Percentiles rank a stretch among this genome's conserved stretches.
Conservation (phyloP, 2,888 invertebrate genomes). For the Drosophila barbarae region DNA sequence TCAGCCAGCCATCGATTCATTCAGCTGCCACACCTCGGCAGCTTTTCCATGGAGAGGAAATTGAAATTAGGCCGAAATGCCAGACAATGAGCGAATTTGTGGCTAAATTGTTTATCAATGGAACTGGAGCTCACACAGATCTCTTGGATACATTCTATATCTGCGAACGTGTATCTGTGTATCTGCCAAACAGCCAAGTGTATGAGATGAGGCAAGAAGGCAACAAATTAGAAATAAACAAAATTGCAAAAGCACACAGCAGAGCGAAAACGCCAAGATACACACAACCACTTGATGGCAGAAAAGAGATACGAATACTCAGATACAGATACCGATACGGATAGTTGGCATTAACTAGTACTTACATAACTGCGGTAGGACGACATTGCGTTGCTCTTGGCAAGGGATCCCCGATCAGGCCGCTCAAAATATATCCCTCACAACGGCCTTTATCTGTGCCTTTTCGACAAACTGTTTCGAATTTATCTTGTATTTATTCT, state of each 20-base stretch:
- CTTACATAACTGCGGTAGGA: slow-evolving; percentile 80
- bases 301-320: slow-evolving; percentile 6
- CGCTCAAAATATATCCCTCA: slow-evolving; percentile 16
- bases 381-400: slow-evolving; percentile 69
- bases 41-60: slow-evolving; percentile 33
- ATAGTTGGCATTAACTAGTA: slow-evolving; percentile 61
- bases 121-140: slow-evolving; percentile 51
- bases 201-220: slow-evolving; percentile 29
- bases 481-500: slow-evolving; percentile 29
- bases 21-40: slow-evolving; percentile 34
- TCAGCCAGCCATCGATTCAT: slow-evolving; percentile 8
- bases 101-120: slow-evolving; percentile 62
- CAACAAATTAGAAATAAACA: slow-evolving; percentile 65
- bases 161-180: slow-evolving; percentile 5
- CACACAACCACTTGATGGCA: slow-evolving; percentile 32
- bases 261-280: slow-evolving; percentile 25
- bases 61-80: slow-evolving; percentile 24
- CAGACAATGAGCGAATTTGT: slow-evolving; percentile 49
- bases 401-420: slow-evolving; percentile 27
- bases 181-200: slow-evolving; percentile 43
- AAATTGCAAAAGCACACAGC: slow-evolving; percentile 47
- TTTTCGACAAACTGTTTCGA: not conserved
- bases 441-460: not conserved
- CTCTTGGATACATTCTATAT: slow-evolving; percentile 26
- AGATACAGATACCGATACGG: slow-evolving; percentile 27